A percentile compares a stretch with the other conserved stretches of the same genome.
Conservation (phyloP, 2,797 vertebrate species). For the Bryconaethiops microstoma region DNA sequence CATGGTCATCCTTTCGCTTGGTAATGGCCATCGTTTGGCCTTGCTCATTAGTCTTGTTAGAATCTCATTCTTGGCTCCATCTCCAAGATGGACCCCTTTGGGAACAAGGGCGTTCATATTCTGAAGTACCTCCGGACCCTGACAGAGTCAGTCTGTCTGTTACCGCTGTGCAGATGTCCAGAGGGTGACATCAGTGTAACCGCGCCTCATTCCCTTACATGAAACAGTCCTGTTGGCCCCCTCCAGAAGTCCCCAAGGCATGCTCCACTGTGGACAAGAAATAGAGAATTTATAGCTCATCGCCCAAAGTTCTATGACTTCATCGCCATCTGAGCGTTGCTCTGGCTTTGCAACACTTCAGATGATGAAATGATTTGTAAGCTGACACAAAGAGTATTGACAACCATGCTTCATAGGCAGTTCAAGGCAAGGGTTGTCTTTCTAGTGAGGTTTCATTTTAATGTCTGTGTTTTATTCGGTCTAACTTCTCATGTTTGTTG, state of each 20-base stretch:
- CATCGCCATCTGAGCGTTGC: constrained; percentile 54
- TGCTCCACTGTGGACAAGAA: constrained; percentile 64
- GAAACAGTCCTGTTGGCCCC: constrained; percentile 52
- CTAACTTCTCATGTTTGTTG: neutral
- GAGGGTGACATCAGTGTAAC: constrained; percentile 73
- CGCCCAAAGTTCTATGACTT: constrained; percentile 62
- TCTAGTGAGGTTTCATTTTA: neutral
- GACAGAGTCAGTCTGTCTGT: constrained; percentile 71
- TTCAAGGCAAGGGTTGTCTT: constrained; percentile 2
- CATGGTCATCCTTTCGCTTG: constrained; percentile 10
- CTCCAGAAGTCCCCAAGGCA: constrained; percentile 48
- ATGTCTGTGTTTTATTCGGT: neutral
- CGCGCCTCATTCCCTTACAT: constrained; percentile 68
- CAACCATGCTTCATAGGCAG: neutral
- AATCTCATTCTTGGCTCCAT: constrained; percentile 34
- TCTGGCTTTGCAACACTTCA: constrained; percentile 21
- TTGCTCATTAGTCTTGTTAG: constrained; percentile 25
- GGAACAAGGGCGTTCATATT: constrained; percentile 29
- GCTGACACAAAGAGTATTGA: constrained; percentile 16
- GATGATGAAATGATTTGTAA: constrained; percentile 44
- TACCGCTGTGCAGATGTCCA: constrained; percentile 74
- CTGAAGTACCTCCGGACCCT: constrained; percentile 49
- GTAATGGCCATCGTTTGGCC: constrained; percentile 25
- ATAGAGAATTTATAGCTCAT: constrained; percentile 64
- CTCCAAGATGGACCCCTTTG: constrained; percentile 11